phyloP scores from a whole-genome alignment of 2,113 vertebrate genomes.

The Hemibagrus wyckioides region DNA sequence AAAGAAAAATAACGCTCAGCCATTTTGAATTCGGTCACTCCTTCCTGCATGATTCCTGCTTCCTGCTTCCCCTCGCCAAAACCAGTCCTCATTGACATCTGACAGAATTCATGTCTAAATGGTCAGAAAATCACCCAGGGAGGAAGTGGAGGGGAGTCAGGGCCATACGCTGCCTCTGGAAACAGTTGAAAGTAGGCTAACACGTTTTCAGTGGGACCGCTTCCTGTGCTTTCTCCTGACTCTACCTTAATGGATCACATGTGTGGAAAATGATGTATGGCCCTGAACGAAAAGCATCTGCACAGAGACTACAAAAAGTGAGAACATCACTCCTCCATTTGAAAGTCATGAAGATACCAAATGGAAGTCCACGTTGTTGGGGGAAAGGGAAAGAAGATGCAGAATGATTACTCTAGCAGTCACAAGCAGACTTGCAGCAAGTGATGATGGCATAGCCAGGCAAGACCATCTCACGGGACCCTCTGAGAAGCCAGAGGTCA shows the following conservation, averaged over 20 bases:
- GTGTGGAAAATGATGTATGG: slow-evolving; percentile 62
- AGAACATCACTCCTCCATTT: slow-evolving; percentile 22
- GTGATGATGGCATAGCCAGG: slow-evolving; percentile 70
- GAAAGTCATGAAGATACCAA: slow-evolving; percentile 29
- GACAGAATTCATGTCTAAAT: slow-evolving; percentile 44
- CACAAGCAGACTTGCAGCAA: slow-evolving; percentile 66
- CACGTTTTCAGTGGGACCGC: slow-evolving; percentile 61
- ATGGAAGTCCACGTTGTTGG: slow-evolving; percentile 36
- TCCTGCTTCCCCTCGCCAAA: slow-evolving; percentile 6
- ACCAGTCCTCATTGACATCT: slow-evolving; percentile 22
- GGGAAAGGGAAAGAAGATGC: slow-evolving; percentile 42
- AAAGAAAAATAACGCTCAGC: not conserved
- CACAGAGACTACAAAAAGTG: slow-evolving; percentile 23
- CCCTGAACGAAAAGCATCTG: slow-evolving; percentile 45
- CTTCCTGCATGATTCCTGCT: slow-evolving; percentile 13
- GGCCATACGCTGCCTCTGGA: slow-evolving; percentile 57
- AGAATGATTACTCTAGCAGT: slow-evolving; percentile 76
- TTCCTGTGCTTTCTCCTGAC: slow-evolving; percentile 68
- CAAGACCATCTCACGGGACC: slow-evolving; percentile 73
- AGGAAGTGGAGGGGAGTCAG: slow-evolving; percentile 41
- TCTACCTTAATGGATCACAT: slow-evolving; percentile 73
- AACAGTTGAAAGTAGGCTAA: slow-evolving; percentile 64
- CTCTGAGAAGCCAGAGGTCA: slow-evolving; percentile 77
- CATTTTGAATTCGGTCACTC: not conserved
- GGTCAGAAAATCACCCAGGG: slow-evolving; percentile 47